A percentile compares a stretch with the other conserved stretches of the same genome.
phyloP scores from a whole-genome alignment of 2,888 invertebrate species.

The Polydrusus cervinus region DNA sequence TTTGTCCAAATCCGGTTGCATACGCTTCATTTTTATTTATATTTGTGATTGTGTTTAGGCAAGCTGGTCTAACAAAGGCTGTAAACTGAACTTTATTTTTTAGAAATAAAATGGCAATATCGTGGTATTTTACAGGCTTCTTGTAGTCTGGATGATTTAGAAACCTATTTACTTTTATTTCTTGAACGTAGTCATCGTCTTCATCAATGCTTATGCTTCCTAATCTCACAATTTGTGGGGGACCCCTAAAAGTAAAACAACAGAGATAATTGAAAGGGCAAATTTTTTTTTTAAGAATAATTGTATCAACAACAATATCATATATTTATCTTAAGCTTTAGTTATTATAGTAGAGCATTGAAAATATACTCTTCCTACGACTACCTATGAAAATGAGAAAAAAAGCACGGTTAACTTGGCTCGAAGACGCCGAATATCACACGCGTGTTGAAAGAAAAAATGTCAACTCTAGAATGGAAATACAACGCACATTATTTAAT shows the following conservation, averaged over 20 bases:
- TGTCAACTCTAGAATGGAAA: too few relatives aligned
- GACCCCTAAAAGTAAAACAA: constrained; percentile 39
- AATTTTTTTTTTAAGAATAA: too few relatives aligned
- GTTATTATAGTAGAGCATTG: too few relatives aligned
- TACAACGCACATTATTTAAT: too few relatives aligned
- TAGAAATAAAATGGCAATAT: constrained; percentile 47
- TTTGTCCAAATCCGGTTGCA: constrained; percentile 49
- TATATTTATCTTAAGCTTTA: too few relatives aligned
- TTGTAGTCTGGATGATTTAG: constrained; percentile 44
- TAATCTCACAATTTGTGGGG: constrained; percentile 46
- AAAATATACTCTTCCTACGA: too few relatives aligned
- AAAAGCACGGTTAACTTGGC: too few relatives aligned
- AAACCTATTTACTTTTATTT: constrained; percentile 29
- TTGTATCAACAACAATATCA: too few relatives aligned
- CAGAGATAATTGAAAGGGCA: too few relatives aligned
- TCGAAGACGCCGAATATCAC: too few relatives aligned
- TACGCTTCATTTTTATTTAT: not conserved
- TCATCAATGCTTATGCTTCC: constrained; percentile 31
- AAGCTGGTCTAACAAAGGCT: constrained; percentile 48
- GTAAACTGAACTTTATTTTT: constrained; percentile 32
- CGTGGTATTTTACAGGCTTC: constrained; percentile 44
- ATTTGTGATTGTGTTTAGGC: constrained; percentile 34
- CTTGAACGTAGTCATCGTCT: constrained; percentile 38
- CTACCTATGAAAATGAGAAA: too few relatives aligned
- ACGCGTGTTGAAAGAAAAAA: too few relatives aligned